Evolutionary conservation across 1,140 invertebrate species (phyloP), one percentile per base, ranked within the genome.

Genomic region (Drosophila yakuba): DNA sequence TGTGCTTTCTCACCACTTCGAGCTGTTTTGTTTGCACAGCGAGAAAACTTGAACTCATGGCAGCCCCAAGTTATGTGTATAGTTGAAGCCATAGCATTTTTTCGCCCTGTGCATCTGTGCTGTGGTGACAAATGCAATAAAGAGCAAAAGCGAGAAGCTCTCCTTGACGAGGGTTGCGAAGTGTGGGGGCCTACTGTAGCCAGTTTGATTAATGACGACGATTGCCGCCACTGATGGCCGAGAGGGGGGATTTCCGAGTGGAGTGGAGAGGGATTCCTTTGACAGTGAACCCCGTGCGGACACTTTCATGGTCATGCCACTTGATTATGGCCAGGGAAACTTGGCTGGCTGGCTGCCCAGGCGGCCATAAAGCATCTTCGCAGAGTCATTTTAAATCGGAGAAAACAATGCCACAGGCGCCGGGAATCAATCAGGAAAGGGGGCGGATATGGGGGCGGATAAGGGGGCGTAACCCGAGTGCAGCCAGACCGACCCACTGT

Each of bases 141-240:
- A 75, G 85, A 61, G 48, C 74, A 43, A 68, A 71, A 62, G 80
- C 25, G 74, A 60, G 78, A 75, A 63, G 67, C 55, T 54, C 74
- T 67, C 66, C 57, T 54, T 73, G 78, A 68, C 35, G 62, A 36
- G 48, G 60, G 17, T 28, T 39, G 55, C 25, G 45, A n/a, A 51
- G 11, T 17, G 43, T 5, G 45, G 35, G 28, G 23, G 57, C 45
- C 20, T 47, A 25, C 64, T 63, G 78, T 59, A 61, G 78, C 68
- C 68, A 63, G 76, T 86, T 86, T 88, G 83, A 88, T 88, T 88
- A 88, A 88, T 88, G 83, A 80, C 64, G 25, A 41, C 84, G 84
- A 89, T 86, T 86, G 72, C 80, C 52, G 74, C 35, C 17, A 23
- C 57, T 73, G 60, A 82, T 81, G 80, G 60, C 60, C 44, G 8